phyloP scores from a whole-genome alignment of 30 jellyfish, hydroid and myxozoan species.

The Mastigias papua region DNA sequence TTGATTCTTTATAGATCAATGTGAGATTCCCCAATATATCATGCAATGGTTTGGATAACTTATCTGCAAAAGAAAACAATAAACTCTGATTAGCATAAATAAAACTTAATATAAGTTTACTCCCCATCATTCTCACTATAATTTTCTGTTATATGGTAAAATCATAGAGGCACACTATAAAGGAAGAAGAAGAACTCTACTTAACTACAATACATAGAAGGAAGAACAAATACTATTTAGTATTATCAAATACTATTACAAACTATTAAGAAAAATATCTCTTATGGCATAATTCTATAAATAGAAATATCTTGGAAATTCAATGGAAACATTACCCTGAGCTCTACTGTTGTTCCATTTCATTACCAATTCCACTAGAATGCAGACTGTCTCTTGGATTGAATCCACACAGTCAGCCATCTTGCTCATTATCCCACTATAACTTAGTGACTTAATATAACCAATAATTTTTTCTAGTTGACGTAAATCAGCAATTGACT shows the following conservation, averaged over 20 bases:
- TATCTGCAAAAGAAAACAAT: neutral
- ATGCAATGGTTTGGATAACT: neutral
- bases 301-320: too few species aligned
- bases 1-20: conserved; percentile 11
- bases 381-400: neutral
- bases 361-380: neutral
- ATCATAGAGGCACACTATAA: too few species aligned
- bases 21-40: conserved; percentile 3
- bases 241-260: too few species aligned
- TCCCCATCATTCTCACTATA: neutral
- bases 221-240: too few species aligned
- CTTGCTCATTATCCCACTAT: neutral
- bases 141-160: too few species aligned
- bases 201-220: too few species aligned
- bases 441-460: conserved; percentile 10
- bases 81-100: too few species aligned
- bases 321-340: neutral
- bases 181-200: too few species aligned
- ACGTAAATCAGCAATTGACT: neutral
- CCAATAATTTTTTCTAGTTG: conserved; percentile 5
- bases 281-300: too few species aligned
- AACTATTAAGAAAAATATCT: too few species aligned
- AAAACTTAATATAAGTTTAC: too few species aligned
- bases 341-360: neutral
- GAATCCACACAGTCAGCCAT: neutral